Conservation (phyloP, 2,797 vertebrate species). For the Mormyrops boulengeri region DNA sequence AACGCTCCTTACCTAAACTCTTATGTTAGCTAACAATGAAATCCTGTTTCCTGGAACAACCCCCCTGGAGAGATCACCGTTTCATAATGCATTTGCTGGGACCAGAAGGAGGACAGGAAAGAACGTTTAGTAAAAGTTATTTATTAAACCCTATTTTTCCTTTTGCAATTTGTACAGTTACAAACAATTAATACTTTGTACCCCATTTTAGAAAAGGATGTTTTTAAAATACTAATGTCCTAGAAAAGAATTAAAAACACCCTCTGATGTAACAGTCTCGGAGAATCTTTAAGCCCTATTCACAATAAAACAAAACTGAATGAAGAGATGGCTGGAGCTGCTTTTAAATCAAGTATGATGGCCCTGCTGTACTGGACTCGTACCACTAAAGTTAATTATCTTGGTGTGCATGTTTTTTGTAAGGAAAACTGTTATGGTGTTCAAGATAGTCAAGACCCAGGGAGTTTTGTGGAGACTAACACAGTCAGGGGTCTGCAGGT, state of each 20-base stretch:
- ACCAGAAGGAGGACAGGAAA: neutral
- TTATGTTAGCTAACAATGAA: neutral
- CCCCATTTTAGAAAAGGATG: constrained; percentile 19
- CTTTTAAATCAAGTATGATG: neutral
- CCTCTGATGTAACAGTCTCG: constrained; percentile 20
- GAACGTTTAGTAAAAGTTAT: constrained; percentile 33
- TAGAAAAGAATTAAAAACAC: neutral
- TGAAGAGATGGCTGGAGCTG: neutral
- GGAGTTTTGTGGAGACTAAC: no score
- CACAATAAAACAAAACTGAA: neutral
- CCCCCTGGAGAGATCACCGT: neutral
- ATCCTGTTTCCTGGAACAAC: neutral
- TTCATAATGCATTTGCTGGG: neutral
- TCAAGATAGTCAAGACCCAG: no score
- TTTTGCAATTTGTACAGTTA: constrained; percentile 24
- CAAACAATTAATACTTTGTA: constrained; percentile 19
- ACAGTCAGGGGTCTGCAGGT: neutral
- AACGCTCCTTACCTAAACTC: neutral
- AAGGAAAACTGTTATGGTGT: neutral
- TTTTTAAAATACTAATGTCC: constrained; percentile 15
- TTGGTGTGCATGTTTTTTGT: neutral
- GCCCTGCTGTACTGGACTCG: neutral
- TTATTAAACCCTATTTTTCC: constrained; percentile 33
- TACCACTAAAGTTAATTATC: neutral
- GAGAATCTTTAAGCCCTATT: neutral